These are phyloP conservation scores for Nasonovia ribisnigri DNA, from an alignment of 2,888 invertebrate genomes.

Conservation along the genomic window DNA sequence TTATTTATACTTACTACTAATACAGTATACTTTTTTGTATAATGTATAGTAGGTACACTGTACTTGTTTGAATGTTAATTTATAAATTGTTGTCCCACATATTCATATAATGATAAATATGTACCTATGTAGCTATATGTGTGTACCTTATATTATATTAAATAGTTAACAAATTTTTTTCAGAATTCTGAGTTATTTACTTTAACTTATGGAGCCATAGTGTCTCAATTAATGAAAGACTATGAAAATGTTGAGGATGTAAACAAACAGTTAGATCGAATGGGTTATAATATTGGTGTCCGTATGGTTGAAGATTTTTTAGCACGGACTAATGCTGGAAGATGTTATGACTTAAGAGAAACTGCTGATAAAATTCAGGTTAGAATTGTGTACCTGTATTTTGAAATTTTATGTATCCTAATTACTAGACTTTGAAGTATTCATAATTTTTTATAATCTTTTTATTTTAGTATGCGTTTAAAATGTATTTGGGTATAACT, in stretches of 20 bases:
- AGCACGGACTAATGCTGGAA: slow-evolving; percentile 87
- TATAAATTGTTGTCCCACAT: neutral
- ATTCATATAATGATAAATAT: no score
- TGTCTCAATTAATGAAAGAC: slow-evolving; percentile 96
- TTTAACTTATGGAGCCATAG: slow-evolving; percentile 96
- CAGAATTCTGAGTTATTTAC: slow-evolving; percentile 97
- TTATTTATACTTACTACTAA: neutral
- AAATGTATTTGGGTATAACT: slow-evolving; percentile 90
- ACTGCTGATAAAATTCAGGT: slow-evolving; percentile 95
- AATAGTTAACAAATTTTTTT: slow-evolving; percentile 68
- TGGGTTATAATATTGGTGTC: slow-evolving; percentile 99
- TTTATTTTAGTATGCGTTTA: slow-evolving; percentile 74
- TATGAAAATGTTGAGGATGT: slow-evolving; percentile 97
- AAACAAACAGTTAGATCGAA: slow-evolving; percentile 93
- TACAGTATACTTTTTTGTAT: neutral
- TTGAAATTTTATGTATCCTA: neutral
- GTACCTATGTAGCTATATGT: no score
- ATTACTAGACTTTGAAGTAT: slow-evolving; percentile 66
- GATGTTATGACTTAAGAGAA: slow-evolving; percentile 96
- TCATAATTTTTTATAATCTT: slow-evolving; percentile 69
- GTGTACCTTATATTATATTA: no score
- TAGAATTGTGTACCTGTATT: neutral
- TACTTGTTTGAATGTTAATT: neutral
- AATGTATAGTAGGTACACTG: no score
- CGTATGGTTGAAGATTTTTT: slow-evolving; percentile 97